Evolutionary conservation across 2,113 vertebrate species (phyloP), one percentile per base, ranked within the genome.

Genomic region (Gobius niger): DNA sequence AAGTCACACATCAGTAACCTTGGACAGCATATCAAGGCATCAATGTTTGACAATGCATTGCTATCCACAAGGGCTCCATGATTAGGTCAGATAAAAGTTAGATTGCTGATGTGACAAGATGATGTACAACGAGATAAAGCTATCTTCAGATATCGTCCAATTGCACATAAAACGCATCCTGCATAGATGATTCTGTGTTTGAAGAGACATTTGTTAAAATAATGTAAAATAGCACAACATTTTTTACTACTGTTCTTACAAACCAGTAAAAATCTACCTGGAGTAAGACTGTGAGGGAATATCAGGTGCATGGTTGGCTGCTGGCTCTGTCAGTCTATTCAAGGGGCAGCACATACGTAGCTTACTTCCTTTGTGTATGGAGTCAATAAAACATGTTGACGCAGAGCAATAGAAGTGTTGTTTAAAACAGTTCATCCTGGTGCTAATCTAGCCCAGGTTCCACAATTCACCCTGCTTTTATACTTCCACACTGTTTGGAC

Each of bases 101-200:
- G 65, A 88, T 83, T 87, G 69, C 68, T 83, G 75, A 74, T 80
- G 52, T 82, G 78, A 85, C 75, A 82, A 80, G 59, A 66, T 78
- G 76, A 87, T 75, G 19, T 72, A 80, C 53, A 67, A 78, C 46
- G 18, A 67, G 82, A 86, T 77, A 75, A 83, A 68, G 76, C 42
- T 67, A 59, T 77, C 52, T 80, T 75, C 75, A 74, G 63, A 82
- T 79, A 77, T 73, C 68, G 62, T 54, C 71, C 34, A 71, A 51
- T 44, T 66, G 64, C 60, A 73, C 56, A 71, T 80, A 73, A 80
- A 87, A 84, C 63, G 47, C 19, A 50, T 75, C 40, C 24, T 61
- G 52, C 50, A 50, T 7, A 47, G 63, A 69, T 65, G 15, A 78
- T 50, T 60, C 44, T 74, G 60, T 82, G 70, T 15, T 42, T 50